Percentiles rank a stretch among this genome's conserved stretches.
Conservation (phyloP, 1,140 invertebrate species). For the Calephelis virginiensis region DNA sequence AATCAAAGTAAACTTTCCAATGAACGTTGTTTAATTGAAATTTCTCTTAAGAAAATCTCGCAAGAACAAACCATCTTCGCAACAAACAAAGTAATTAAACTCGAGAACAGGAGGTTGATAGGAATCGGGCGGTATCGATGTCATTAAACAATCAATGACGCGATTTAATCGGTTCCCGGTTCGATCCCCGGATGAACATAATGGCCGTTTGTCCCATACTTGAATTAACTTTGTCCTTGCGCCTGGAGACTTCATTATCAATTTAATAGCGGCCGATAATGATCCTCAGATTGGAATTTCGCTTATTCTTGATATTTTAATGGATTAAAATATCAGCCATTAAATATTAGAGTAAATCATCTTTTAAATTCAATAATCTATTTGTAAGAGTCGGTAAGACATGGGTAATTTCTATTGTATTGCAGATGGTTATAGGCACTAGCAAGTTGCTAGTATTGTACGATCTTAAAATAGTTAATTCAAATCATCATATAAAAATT, state of each 20-base stretch:
- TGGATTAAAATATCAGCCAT: no score
- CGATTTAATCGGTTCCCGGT: conserved; percentile 36
- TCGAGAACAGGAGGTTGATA: conserved; percentile 30
- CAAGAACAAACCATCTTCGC: conserved; percentile 22
- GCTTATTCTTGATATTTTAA: not conserved
- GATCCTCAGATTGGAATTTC: conserved; percentile 20
- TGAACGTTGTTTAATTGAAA: conserved; percentile 11
- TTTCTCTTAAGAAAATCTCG: conserved; percentile 12
- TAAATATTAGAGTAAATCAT: no score
- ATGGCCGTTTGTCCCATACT: conserved; percentile 24
- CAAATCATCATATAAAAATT: no score
- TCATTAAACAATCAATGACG: conserved; percentile 51
- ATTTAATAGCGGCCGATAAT: conserved; percentile 38
- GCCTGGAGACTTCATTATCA: conserved; percentile 41
- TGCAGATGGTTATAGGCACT: no score
- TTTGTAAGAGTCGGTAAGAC: no score
- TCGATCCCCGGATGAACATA: conserved; percentile 33
- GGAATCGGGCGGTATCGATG: conserved; percentile 35
- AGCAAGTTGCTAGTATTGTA: no score
- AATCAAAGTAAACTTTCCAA: conserved; percentile 12
- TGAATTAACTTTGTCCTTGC: conserved; percentile 39
- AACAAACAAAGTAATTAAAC: conserved; percentile 51
- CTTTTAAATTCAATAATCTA: no score
- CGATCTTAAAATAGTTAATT: no score
- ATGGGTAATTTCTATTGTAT: no score